phyloP scores from a whole-genome alignment of 2,113 vertebrate species.

The Pangasianodon gigas region DNA sequence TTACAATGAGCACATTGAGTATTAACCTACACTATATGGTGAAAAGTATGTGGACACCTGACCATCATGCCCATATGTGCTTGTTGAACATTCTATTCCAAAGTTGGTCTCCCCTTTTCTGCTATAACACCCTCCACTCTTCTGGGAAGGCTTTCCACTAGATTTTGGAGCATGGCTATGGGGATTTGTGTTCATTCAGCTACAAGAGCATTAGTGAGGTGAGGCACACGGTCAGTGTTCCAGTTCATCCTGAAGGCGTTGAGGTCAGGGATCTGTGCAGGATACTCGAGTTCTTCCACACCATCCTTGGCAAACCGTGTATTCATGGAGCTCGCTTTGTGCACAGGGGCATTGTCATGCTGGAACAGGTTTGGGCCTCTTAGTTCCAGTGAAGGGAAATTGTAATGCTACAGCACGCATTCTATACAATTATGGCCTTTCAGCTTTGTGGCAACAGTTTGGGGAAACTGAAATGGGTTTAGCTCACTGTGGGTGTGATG shows the following conservation, averaged over 20 bases:
- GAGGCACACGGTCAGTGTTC: neutral
- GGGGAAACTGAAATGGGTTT: no score
- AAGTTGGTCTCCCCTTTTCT: neutral
- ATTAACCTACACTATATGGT: no score
- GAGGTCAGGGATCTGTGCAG: neutral
- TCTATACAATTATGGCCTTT: neutral
- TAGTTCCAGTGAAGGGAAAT: neutral
- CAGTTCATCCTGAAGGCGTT: neutral
- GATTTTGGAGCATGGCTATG: neutral
- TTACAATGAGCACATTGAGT: neutral
- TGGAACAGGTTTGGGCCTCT: neutral
- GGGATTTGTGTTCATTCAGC: neutral
- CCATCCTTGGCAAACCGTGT: neutral
- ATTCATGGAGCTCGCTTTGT: neutral
- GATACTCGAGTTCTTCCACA: neutral
- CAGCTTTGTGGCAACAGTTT: neutral
- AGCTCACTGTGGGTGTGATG: no score
- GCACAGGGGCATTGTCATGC: neutral
- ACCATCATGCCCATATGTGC: neutral
- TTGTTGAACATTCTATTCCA: neutral
- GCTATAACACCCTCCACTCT: neutral
- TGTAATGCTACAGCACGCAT: neutral
- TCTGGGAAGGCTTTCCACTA: neutral
- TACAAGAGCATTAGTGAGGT: no score
- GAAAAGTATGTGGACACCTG: no score